Evolutionary conservation across 2,888 invertebrate genomes (phyloP).

Genomic region (Hirtodrosophila alboralis): DNA sequence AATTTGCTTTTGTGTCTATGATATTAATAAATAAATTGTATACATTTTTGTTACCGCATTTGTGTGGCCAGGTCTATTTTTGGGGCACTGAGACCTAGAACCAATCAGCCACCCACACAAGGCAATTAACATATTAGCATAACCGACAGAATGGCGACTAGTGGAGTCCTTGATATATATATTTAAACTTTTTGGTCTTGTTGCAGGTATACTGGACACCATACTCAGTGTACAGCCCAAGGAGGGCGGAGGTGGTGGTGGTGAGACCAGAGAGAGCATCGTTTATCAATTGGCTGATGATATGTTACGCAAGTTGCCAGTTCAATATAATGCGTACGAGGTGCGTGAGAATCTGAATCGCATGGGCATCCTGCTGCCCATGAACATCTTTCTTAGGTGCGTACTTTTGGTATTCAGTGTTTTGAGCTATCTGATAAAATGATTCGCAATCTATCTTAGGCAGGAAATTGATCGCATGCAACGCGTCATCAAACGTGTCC

Average conservation of each 20-base stretch:
- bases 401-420: background rate
- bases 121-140: constrained; percentile 55
- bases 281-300: constrained; percentile 96
- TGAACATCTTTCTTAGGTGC: constrained; percentile 95
- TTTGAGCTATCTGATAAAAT: background rate
- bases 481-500: constrained; percentile 91
- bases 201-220: constrained; percentile 91
- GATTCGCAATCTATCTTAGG: constrained; percentile 78
- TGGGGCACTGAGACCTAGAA: constrained; percentile 3
- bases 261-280: constrained; percentile 96
- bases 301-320: constrained; percentile 94
- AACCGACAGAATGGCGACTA: constrained; percentile 24
- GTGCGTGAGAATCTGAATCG: constrained; percentile 94
- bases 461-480: constrained; percentile 94
- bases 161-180: constrained; percentile 5
- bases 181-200: background rate
- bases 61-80: constrained; percentile 21
- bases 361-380: constrained; percentile 96
- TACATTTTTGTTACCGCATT: constrained; percentile 22
- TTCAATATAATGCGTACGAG: constrained; percentile 94
- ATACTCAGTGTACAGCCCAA: constrained; percentile 99
- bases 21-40: constrained; percentile 43
- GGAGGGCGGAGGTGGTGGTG: constrained; percentile 94
- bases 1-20: constrained; percentile 36
- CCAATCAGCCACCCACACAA: constrained; percentile 33